These are phyloP conservation scores for Plagodis pulveraria DNA, from an alignment of 2,888 invertebrate genomes.

Conservation along the genomic window DNA sequence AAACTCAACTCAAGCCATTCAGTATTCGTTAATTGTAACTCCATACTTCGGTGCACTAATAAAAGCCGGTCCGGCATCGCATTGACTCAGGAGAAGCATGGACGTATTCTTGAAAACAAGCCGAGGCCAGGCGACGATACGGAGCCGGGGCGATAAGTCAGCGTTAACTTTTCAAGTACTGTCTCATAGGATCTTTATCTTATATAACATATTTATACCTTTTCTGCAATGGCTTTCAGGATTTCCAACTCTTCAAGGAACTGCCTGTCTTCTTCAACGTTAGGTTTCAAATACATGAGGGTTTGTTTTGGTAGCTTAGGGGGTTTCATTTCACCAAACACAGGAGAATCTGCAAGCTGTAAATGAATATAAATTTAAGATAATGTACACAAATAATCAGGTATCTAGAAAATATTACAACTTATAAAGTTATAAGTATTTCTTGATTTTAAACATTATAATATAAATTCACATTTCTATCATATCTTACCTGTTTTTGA, in stretches of 20 bases:
- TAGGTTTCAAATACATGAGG: conserved; percentile 62
- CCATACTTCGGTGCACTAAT: too few relatives aligned
- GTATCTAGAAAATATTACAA: background rate
- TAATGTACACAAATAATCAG: background rate
- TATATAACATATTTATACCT: conserved; percentile 66
- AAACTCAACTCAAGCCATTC: too few relatives aligned
- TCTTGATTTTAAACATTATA: too few relatives aligned
- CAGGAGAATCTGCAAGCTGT: conserved; percentile 66
- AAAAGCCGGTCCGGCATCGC: too few relatives aligned
- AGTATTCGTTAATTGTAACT: too few relatives aligned
- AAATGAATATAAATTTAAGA: background rate
- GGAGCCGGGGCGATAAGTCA: too few relatives aligned
- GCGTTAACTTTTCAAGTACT: too few relatives aligned
- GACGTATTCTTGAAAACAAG: too few relatives aligned
- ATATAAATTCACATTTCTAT: too few relatives aligned
- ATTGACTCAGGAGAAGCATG: too few relatives aligned
- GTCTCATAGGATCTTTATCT: background rate
- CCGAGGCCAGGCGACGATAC: too few relatives aligned
- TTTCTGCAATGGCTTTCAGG: conserved; percentile 83
- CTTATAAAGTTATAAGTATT: too few relatives aligned
- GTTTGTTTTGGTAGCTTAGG: conserved; percentile 59
- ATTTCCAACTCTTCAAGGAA: conserved; percentile 87
- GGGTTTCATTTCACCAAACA: conserved; percentile 65
- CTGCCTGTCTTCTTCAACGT: conserved; percentile 85
- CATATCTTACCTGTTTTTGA: conserved; percentile 84